Evolutionary conservation across 2,797 vertebrate genomes (phyloP).

Genomic region (Enteromius afrohamiltoni): DNA sequence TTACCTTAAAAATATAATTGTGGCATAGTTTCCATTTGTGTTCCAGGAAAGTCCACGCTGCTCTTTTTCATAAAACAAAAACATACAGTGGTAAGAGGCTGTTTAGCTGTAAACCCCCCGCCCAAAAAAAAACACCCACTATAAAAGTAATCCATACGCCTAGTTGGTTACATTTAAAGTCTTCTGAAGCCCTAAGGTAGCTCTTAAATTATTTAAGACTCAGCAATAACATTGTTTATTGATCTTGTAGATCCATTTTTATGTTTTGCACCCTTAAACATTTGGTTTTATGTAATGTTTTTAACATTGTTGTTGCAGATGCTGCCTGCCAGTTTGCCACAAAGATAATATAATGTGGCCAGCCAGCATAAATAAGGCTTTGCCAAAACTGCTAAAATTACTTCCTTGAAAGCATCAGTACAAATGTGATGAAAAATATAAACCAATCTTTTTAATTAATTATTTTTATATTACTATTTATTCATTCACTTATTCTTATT

Average conservation of each 20-base stretch:
- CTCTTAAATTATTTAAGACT: constrained; percentile 20
- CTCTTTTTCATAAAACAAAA: background rate
- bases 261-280: background rate
- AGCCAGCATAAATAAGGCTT: background rate
- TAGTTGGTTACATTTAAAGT: constrained; percentile 4
- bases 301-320: background rate
- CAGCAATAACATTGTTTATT: constrained; percentile 21
- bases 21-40: constrained; percentile 16
- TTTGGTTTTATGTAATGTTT: constrained; percentile 2
- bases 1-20: constrained; percentile 1
- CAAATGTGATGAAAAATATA: background rate
- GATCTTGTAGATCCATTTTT: background rate
- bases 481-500: no score
- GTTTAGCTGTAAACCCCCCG: background rate
- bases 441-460: background rate
- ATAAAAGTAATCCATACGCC: constrained; percentile 18
- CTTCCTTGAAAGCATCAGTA: background rate
- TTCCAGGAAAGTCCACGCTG: background rate
- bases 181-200: constrained; percentile 5
- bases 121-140: background rate
- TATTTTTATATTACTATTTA: background rate
- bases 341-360: background rate
- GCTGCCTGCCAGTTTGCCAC: background rate
- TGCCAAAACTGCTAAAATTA: background rate
- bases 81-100: background rate